Conservation (phyloP, 2,113 vertebrate genomes). For the Ondatra zibethicus region DNA sequence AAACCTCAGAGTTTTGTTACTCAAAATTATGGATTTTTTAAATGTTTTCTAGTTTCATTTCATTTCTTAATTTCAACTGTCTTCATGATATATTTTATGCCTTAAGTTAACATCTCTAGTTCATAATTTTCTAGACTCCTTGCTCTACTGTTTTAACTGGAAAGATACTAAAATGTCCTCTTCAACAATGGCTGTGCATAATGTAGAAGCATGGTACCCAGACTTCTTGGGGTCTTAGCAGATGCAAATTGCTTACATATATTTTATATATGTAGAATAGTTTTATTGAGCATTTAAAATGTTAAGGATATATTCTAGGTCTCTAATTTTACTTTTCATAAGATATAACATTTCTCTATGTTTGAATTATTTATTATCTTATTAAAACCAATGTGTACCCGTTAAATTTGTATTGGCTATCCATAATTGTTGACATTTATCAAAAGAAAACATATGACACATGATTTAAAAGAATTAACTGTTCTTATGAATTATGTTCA, state of each 20-base stretch:
- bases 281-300: conserved; percentile 13
- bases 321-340: background rate
- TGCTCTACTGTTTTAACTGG: conserved; percentile 48
- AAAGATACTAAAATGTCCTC: background rate
- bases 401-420: background rate
- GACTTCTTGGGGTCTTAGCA: background rate
- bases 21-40: background rate
- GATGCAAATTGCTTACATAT: background rate
- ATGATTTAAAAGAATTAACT: background rate
- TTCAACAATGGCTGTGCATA: background rate
- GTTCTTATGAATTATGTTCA: background rate
- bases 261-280: background rate
- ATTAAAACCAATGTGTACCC: background rate
- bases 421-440: background rate
- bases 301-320: background rate
- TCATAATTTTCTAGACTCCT: background rate
- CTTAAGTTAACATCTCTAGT: background rate
- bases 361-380: background rate
- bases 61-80: background rate
- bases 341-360: background rate
- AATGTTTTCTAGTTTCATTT: background rate
- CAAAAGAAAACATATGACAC: background rate
- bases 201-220: background rate
- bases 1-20: background rate
- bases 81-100: background rate